phyloP scores from a whole-genome alignment of 2,797 vertebrate species.

The Hippopotamyrus pictus region DNA sequence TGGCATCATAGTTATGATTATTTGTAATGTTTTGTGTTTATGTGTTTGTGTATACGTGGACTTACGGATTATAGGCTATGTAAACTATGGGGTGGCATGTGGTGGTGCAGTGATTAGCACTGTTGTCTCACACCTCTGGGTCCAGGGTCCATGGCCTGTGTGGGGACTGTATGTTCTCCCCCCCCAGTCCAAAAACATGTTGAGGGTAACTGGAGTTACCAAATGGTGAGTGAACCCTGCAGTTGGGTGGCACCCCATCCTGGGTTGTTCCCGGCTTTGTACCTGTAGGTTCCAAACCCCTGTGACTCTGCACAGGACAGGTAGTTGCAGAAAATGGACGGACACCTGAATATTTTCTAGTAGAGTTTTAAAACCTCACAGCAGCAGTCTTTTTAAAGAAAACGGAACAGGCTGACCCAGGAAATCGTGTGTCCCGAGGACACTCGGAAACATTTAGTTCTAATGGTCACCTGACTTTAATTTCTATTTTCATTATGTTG shows the following conservation, averaged over 20 bases:
- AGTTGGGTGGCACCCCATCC: not conserved
- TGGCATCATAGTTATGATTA: not conserved
- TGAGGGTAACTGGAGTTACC: not conserved
- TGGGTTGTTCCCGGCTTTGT: not conserved
- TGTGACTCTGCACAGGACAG: not conserved
- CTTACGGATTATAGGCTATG: not conserved
- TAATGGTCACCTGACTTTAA: constrained; percentile 39
- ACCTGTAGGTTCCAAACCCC: not conserved
- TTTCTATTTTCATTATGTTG: constrained; percentile 30
- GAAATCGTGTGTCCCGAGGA: constrained; percentile 32
- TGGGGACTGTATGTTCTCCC: not conserved
- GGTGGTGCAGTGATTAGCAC: not conserved
- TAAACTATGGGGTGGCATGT: not conserved
- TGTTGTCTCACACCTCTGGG: not conserved
- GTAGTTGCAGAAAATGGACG: not conserved
- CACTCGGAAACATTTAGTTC: constrained; percentile 15
- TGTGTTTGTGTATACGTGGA: not conserved
- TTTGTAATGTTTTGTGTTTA: not conserved
- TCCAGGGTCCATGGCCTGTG: not conserved
- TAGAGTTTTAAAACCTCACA: not conserved
- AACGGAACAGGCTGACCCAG: not conserved
- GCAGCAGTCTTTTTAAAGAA: not conserved
- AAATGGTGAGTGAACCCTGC: not conserved
- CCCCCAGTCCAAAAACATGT: not conserved
- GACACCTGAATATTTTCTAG: not conserved